A percentile compares a stretch with the other conserved stretches of the same genome.
phyloP scores from a whole-genome alignment of 2,797 vertebrate genomes.

The Anguilla anguilla region DNA sequence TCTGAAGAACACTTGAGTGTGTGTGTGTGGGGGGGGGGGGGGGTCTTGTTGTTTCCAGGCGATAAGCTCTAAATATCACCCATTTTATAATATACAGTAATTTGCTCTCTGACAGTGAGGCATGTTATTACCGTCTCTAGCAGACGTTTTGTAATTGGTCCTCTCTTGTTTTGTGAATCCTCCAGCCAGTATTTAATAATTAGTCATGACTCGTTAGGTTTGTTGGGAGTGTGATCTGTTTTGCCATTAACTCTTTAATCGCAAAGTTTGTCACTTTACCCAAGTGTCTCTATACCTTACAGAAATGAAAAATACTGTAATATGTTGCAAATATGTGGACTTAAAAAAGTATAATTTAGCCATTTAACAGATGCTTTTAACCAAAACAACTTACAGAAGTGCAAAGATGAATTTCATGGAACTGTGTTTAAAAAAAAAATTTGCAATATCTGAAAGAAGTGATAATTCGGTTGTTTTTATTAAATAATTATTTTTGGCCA shows the following conservation, averaged over 20 bases:
- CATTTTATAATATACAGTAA: conserved; percentile 20
- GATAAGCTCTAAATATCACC: conserved; percentile 16
- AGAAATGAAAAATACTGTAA: not conserved
- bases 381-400: too few species aligned
- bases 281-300: not conserved
- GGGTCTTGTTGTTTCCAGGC: not conserved
- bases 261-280: not conserved
- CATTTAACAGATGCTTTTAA: too few species aligned
- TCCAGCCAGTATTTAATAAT: conserved; percentile 9
- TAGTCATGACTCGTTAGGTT: conserved; percentile 8
- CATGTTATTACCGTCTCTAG: not conserved
- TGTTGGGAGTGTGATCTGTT: not conserved
- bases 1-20: not conserved
- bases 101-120: conserved; percentile 10
- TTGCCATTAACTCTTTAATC: not conserved
- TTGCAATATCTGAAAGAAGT: not conserved
- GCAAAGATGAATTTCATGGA: not conserved
- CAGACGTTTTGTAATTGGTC: conserved; percentile 1
- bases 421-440: not conserved
- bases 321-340: too few species aligned
- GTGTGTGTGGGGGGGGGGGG: not conserved
- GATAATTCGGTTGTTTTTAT: not conserved
- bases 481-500: too few species aligned
- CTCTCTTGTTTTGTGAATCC: conserved; percentile 14
- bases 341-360: too few species aligned